Conservation (phyloP, 2,888 invertebrate genomes). For the Calliopum simillimum region DNA sequence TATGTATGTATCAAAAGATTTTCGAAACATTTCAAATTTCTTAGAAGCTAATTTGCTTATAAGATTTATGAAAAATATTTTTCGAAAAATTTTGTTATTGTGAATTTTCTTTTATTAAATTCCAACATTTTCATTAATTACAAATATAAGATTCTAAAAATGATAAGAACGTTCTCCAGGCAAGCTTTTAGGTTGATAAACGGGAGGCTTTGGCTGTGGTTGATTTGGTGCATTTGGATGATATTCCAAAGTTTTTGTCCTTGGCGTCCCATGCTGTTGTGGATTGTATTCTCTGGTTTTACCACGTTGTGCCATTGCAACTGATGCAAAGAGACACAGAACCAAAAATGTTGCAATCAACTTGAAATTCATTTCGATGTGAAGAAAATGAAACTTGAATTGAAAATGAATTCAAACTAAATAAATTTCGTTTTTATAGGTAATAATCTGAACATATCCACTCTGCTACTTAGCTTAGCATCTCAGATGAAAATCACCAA, state of each 20-base stretch:
- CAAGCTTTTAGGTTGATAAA: conserved; percentile 14
- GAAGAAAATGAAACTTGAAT: too few relatives aligned
- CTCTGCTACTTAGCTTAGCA: too few relatives aligned
- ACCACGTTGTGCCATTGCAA: conserved; percentile 8
- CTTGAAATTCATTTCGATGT: conserved; percentile 10
- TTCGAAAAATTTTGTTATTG: too few relatives aligned
- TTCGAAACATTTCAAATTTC: too few relatives aligned
- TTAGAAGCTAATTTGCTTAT: too few relatives aligned
- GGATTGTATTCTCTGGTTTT: conserved; percentile 22
- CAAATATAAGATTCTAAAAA: background rate
- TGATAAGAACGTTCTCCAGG: conserved; percentile 8
- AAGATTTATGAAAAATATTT: too few relatives aligned
- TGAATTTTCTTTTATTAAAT: too few relatives aligned
- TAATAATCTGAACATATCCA: too few relatives aligned
- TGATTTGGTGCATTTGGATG: conserved; percentile 25
- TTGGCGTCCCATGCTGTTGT: conserved; percentile 4
- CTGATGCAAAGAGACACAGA: background rate
- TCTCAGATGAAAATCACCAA: background rate
- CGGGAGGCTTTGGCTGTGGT: conserved; percentile 14
- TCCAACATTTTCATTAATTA: too few relatives aligned
- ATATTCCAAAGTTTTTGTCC: conserved; percentile 11
- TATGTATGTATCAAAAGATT: too few relatives aligned
- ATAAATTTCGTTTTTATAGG: too few relatives aligned
- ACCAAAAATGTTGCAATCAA: conserved; percentile 2
- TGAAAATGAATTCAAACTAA: too few relatives aligned